Evolutionary conservation across 2,797 vertebrate genomes (phyloP).

Genomic region (Halcyon smyrnensis): DNA sequence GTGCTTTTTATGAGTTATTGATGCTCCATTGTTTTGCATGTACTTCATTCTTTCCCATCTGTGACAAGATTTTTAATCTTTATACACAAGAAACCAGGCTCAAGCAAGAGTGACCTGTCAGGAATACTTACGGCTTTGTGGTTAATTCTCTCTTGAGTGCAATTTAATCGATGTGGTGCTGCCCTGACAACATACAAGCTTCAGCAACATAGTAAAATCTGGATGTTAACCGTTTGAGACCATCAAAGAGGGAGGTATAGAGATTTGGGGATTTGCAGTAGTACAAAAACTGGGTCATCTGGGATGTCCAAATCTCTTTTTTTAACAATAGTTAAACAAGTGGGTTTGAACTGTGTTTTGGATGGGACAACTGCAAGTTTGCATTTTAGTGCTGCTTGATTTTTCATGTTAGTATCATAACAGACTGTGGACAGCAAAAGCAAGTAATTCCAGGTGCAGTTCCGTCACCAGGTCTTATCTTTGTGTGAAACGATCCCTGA

Average conservation of each 20-base stretch:
- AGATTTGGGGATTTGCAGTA: neutral
- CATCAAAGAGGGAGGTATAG: neutral
- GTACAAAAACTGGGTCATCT: neutral
- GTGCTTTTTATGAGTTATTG: conserved; percentile 57
- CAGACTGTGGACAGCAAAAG: neutral
- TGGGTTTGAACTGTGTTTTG: neutral
- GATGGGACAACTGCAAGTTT: neutral
- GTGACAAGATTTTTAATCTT: conserved; percentile 75
- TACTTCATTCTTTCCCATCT: conserved; percentile 65
- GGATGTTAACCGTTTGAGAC: conserved; percentile 35
- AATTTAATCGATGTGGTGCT: conserved; percentile 62
- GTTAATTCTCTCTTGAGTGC: conserved; percentile 58
- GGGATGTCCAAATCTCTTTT: neutral
- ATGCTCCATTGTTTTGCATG: conserved; percentile 41
- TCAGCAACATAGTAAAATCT: conserved; percentile 46
- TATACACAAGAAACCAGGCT: conserved; percentile 57
- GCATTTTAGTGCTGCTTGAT: neutral
- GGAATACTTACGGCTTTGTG: conserved; percentile 69
- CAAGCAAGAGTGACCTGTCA: conserved; percentile 71
- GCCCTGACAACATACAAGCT: conserved; percentile 57
- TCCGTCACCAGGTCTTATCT: neutral
- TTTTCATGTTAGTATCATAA: neutral
- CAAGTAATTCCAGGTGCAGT: neutral
- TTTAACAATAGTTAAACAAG: neutral
- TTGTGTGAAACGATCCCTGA: neutral